Evolutionary conservation across 2,888 invertebrate species (phyloP), one percentile per base, ranked within the genome.

Genomic region (Archaeoteleia sp.): DNA sequence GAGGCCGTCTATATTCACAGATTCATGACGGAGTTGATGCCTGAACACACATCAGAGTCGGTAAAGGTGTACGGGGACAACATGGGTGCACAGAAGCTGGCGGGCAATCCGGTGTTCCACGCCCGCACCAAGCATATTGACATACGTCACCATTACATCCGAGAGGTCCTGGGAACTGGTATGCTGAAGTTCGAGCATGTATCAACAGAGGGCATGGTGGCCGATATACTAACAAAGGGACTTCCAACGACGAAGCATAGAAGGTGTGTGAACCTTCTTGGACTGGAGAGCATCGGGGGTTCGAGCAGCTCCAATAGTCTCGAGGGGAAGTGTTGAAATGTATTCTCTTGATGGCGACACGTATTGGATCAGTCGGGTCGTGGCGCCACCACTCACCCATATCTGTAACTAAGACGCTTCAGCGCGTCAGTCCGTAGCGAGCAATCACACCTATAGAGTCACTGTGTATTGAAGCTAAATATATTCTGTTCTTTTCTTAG

Each of bases 1-100:
- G 49, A 48, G 13, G 35, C 58, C 0, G 27, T 48, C 0, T 40
- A 49, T 30, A 9, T 54, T n/a, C 42, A 15, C 15, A 34, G 23
- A n/a, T 54, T 54, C 12, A 25, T 43, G 8, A 6, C 7, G 3
- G 43, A 43, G n/a, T n/a, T n/a, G n/a, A n/a, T n/a, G n/a, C n/a
- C n/a, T n/a, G n/a, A n/a, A n/a, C n/a, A n/a, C n/a, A n/a, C n/a
- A n/a, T n/a, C n/a, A n/a, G n/a, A n/a, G n/a, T n/a, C n/a, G 2
- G 5, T 0, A 1, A n/a, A n/a, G n/a, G 9, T 34, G 4, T 23
- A 13, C 27, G 15, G 3, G n/a, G 54, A 54, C 15, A 54, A 43
- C 13, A 23, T 27, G 6, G 25, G 27, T 8, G 43, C 54, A 0
- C 17, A n/a, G 2, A 42, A 45, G n/a, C 23, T 43, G 2, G 23